Evolutionary conservation across 2,113 vertebrate species (phyloP).

Genomic region (Sapajus apella): DNA sequence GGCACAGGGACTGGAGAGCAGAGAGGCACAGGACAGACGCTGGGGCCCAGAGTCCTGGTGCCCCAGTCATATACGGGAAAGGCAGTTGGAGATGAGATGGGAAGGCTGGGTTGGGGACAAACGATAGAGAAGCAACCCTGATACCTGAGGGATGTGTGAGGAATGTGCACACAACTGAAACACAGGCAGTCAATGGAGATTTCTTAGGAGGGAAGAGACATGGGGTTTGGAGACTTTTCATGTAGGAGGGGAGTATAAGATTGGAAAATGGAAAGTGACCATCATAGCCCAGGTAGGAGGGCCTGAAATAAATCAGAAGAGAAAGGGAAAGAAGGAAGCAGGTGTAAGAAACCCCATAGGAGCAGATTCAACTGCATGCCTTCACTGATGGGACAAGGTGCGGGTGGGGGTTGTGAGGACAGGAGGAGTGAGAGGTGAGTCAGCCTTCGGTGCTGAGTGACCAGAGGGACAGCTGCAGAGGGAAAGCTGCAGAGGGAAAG

Average conservation of each 20-base stretch:
- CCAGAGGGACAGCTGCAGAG: neutral
- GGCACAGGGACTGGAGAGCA: neutral
- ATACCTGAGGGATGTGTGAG: accelerated
- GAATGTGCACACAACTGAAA: accelerated
- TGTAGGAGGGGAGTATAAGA: neutral
- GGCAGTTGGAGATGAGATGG: neutral
- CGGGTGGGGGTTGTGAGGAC: neutral
- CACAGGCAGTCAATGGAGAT: too few relatives aligned
- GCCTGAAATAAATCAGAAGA: neutral
- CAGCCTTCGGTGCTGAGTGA: neutral
- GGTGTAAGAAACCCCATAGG: neutral
- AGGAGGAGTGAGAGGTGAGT: neutral
- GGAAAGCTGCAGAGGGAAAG: neutral
- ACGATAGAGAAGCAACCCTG: neutral
- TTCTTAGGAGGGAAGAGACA: neutral
- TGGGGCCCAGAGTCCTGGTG: neutral
- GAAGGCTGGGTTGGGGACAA: neutral
- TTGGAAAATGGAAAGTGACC: neutral
- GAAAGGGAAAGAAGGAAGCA: neutral
- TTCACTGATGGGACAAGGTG: neutral
- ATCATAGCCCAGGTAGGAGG: neutral
- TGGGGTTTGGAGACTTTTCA: neutral
- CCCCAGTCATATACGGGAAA: neutral
- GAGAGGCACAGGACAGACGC: neutral
- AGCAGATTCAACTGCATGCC: neutral